Percentiles rank a stretch among this genome's conserved stretches.
Evolutionary conservation across 1,140 invertebrate genomes (phyloP).

Genomic region (Rhagoletis pomonella): DNA sequence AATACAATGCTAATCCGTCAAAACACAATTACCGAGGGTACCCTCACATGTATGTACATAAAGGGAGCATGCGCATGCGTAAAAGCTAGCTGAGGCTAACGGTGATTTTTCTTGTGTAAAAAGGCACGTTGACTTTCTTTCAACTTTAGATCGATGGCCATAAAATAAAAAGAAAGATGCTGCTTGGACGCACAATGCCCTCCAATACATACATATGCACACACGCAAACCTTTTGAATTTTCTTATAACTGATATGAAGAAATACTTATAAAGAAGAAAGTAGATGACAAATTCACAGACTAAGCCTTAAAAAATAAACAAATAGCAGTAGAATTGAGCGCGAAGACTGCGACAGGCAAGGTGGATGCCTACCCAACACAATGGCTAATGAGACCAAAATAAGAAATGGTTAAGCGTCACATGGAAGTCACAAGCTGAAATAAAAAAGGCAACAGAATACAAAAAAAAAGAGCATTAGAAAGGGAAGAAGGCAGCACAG

Average conservation of each 20-base stretch:
- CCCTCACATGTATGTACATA: neutral
- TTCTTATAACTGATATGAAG: neutral
- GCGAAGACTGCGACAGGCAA: neutral
- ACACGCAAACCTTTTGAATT: neutral
- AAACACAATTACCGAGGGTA: neutral
- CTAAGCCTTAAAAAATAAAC: conserved; percentile 6
- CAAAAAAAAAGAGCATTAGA: neutral
- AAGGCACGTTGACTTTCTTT: conserved; percentile 29
- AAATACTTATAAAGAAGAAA: conserved; percentile 19
- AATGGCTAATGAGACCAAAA: neutral
- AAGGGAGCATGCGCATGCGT: neutral
- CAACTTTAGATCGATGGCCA: conserved; percentile 13
- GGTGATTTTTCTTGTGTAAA: conserved; percentile 9
- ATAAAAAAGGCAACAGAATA: neutral
- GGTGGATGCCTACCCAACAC: neutral
- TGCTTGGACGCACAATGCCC: conserved; percentile 16
- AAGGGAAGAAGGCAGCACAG: neutral
- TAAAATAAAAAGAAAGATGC: conserved; percentile 24
- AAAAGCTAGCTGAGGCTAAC: neutral
- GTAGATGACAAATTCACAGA: conserved; percentile 24
- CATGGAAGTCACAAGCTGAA: conserved; percentile 13
- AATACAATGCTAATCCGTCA: conserved; percentile 37
- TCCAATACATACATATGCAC: neutral
- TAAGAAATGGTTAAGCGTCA: conserved; percentile 7
- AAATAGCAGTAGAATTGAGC: conserved; percentile 5